Percentiles rank a stretch among this genome's conserved stretches.
These are phyloP conservation scores for Cichladusa arquata DNA, from an alignment of 2,113 vertebrate species.

Conservation along the genomic window DNA sequence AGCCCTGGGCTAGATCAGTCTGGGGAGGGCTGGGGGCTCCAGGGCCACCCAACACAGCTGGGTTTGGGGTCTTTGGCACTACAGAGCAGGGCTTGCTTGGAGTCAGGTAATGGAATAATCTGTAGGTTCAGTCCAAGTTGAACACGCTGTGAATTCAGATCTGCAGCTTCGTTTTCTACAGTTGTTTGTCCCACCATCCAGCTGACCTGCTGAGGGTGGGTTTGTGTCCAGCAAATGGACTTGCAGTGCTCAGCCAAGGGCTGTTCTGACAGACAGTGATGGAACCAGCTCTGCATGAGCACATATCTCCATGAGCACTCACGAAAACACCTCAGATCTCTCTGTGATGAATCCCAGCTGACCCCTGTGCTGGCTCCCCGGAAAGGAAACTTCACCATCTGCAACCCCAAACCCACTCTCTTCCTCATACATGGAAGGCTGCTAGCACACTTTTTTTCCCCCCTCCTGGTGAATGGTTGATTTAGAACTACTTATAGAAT, in stretches of 20 bases:
- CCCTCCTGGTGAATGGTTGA: not conserved
- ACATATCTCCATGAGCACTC: not conserved
- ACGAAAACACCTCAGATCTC: not conserved
- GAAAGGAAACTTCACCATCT: not conserved
- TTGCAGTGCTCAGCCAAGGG: not conserved
- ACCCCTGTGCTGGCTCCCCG: not conserved
- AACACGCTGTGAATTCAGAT: not conserved
- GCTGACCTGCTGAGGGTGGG: not conserved
- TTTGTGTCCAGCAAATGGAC: not conserved
- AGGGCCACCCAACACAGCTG: accelerated
- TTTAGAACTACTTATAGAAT: conserved; percentile 54
- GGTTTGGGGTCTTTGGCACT: too few species aligned
- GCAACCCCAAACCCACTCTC: not conserved
- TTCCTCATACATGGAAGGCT: not conserved
- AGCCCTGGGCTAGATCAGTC: accelerated
- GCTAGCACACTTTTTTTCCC: not conserved
- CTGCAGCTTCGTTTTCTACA: not conserved
- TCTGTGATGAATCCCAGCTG: not conserved
- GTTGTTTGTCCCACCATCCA: not conserved
- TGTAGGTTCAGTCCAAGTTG: accelerated
- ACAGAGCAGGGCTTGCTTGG: not conserved
- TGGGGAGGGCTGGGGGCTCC: not conserved
- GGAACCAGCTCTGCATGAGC: not conserved
- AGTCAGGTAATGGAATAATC: not conserved
- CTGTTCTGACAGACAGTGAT: not conserved